Evolutionary conservation across 1,140 invertebrate species (phyloP).

Genomic region (Tetramorium alpestre): DNA sequence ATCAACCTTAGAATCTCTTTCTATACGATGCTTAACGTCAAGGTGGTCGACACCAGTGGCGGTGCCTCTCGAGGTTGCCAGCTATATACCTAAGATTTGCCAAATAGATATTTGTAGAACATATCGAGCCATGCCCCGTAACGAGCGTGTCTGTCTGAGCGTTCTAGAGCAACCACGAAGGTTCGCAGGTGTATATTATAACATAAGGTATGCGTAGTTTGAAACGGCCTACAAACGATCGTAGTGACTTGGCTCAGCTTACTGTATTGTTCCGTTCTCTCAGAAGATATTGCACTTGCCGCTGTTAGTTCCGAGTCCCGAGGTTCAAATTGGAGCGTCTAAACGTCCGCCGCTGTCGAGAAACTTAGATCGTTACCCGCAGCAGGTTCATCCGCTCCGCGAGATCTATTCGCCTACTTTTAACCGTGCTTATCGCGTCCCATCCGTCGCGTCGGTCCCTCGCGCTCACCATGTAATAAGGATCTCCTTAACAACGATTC

Average conservation of each 20-base stretch:
- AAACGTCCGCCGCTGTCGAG: constrained; percentile 32
- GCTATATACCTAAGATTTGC: constrained; percentile 13
- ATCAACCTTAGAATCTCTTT: neutral
- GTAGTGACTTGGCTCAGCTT: constrained; percentile 64
- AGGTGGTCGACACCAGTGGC: constrained; percentile 5
- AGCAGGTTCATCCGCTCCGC: constrained; percentile 5
- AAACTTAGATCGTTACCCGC: constrained; percentile 1
- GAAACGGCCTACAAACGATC: constrained; percentile 72
- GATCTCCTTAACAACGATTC: constrained; percentile 65
- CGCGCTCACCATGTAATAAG: constrained; percentile 19
- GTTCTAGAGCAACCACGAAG: constrained; percentile 15
- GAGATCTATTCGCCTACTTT: constrained; percentile 17
- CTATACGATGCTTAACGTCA: neutral
- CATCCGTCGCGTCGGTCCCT: constrained; percentile 4
- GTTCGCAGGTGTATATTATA: constrained; percentile 15
- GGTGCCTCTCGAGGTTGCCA: neutral
- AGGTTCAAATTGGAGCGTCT: constrained; percentile 12
- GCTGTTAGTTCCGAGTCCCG: neutral
- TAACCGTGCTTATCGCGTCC: constrained; percentile 18
- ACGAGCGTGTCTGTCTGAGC: constrained; percentile 30
- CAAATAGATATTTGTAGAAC: constrained; percentile 49
- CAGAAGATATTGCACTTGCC: neutral
- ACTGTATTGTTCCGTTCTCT: constrained; percentile 30
- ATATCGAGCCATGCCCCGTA: neutral
- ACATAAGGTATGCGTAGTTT: constrained; percentile 46